Evolutionary conservation across 2,888 invertebrate genomes (phyloP), one percentile per base, ranked within the genome.

Genomic region (Monoplex corrugatus): DNA sequence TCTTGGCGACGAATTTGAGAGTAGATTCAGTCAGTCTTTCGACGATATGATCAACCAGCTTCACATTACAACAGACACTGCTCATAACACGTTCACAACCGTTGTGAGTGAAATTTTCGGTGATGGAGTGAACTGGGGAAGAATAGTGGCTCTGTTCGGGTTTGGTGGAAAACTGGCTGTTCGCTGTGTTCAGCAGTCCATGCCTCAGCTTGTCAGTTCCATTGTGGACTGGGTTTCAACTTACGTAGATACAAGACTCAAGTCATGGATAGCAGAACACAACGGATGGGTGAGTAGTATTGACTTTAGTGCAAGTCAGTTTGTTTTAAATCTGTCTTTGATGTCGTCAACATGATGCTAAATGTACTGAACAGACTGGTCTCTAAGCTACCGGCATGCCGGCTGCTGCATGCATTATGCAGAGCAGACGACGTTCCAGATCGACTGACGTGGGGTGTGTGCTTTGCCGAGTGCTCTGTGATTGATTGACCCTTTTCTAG

Each of bases 71-170:
- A 93, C 94, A 50, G 91, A 93, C 50, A 95, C 94, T 87, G 95
- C 96, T 8, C 93, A 95, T 88, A 93, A 94, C 35, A 96, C 96
- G 38, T 96, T 96, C 91, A 92, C 93, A 32, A 95, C 94, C 23
- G 95, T 96, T 35, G 95, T 95, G 83, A 93, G 95, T 89, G 96
- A 96, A 92, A 91, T 96, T 43, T 96, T 96, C 91, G 92, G 92
- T 88, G 96, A 96, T 89, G 96, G 96, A 63, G 94, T 96, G 44
- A 95, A 95, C 91, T 96, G 96, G 96, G 96, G 96, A 1, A 91
- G 96, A 89, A 92, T 96, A 40, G 96, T 96, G 28, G 96, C 95
- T 44, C 91, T 96, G 90, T 95, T 96, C 91, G 94, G 95, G 19
- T 96, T 96, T 91, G 95, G 95, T 38, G 96, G 96, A 83, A 94